Base-by-base conservation (phyloP, 2,797 vertebrate species). In the Xyrichtys novacula region DNA sequence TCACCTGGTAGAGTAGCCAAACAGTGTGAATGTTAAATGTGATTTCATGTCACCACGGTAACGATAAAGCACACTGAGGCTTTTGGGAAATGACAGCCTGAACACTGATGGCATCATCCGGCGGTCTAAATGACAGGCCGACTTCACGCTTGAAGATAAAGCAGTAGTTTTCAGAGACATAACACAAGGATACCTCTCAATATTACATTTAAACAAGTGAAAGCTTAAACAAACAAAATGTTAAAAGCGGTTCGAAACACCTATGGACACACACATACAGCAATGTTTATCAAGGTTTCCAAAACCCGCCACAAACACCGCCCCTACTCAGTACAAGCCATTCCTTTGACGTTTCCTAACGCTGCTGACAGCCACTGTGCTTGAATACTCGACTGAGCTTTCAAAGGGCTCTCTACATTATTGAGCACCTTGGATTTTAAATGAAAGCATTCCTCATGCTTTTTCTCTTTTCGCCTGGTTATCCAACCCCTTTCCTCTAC, bases 341-440 rank as follows among this genome's bases (percentile, higher is more conserved):
- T 73, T 64, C 73, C 84, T 85, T 84, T 71, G 80, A 79, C 56
- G 68, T 75, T 66, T 54, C 55, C 59, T 71, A 54, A 64, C 79
- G 76, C 47, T 76, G 85, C 81, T 80, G 80, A 83, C 76, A 87
- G 70, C 63, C 61, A 72, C 55, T 71, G 58, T n/a, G 74, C 85
- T 76, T 70, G 70, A 83, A 88, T 76, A 82, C 78, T 80, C 47
- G 44, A 63, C 87, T 76, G 80, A 83, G 86, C 87, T 88, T 89
- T 89, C 74, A 88, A 80, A 85, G 75, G 59, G 43, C 74, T 69
- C 63, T 62, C 84, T 92, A 76, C 90, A 92, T 92, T 91, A 93
- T 92, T 92, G 78, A 92, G 85, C 58, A 85, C 73, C 75, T 81
- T 64, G 74, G 78, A 72, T 90, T 90, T 90, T 74, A 91, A 91